Evolutionary conservation across 2,797 vertebrate species (phyloP).

Genomic region (Leucoraja ocellata): DNA sequence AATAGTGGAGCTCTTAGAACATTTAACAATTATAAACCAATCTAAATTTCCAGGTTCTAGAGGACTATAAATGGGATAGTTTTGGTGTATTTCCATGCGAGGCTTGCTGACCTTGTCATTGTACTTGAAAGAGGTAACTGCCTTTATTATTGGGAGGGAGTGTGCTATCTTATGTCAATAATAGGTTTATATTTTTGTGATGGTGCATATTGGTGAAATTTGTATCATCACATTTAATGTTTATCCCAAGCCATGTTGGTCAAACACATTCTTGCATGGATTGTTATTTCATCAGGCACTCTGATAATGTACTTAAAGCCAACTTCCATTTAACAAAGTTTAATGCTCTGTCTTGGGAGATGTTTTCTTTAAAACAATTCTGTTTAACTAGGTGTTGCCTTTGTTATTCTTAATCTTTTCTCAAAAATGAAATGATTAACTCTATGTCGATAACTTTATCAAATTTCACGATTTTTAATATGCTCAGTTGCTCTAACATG

Average conservation of each 20-base stretch:
- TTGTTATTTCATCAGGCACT: neutral
- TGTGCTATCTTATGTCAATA: neutral
- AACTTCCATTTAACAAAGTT: neutral
- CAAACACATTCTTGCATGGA: neutral
- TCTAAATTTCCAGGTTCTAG: neutral
- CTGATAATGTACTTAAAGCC: neutral
- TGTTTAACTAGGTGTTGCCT: neutral
- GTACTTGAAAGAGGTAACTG: neutral
- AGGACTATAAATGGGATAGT: neutral
- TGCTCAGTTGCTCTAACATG: neutral
- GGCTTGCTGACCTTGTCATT: neutral
- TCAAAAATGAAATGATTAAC: no score
- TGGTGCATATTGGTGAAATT: neutral
- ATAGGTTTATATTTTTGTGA: neutral
- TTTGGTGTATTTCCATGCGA: neutral
- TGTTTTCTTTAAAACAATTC: neutral
- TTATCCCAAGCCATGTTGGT: neutral
- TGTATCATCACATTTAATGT: neutral
- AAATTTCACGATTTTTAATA: neutral
- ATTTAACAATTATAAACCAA: conserved; percentile 6
- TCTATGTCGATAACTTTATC: neutral
- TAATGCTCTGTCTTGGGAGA: neutral
- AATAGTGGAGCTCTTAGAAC: neutral
- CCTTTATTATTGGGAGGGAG: neutral
- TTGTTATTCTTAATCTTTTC: neutral